Conservation (phyloP, 92 coral and sea anemone species). For the Epizoanthus fatuus region DNA sequence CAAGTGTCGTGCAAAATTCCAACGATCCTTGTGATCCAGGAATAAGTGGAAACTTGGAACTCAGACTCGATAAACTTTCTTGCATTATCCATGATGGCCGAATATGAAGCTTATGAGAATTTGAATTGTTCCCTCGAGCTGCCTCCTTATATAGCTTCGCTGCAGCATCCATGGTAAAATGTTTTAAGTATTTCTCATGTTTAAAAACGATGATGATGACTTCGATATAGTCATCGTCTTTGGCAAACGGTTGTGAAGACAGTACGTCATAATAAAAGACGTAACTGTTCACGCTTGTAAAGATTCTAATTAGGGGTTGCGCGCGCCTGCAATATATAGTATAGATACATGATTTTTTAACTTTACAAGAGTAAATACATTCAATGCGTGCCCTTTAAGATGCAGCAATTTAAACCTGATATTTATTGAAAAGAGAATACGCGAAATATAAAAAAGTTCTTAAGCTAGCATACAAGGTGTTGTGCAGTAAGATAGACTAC, state of each 20-base stretch:
- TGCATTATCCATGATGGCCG: conserved; percentile 85
- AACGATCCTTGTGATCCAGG: conserved; percentile 91
- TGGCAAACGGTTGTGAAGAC: background rate
- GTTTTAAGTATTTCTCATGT: background rate
- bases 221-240: background rate
- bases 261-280: conserved; percentile 24
- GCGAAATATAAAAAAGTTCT: no score
- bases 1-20: conserved; percentile 87
- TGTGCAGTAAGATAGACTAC: no score
- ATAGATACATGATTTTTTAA: no score
- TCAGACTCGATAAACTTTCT: conserved; percentile 86
- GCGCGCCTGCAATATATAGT: conserved; percentile 34
- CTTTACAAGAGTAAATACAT: no score
- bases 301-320: conserved; percentile 17
- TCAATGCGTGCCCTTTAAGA: no score
- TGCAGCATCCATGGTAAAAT: conserved; percentile 71
- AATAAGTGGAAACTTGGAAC: conserved; percentile 91
- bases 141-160: conserved; percentile 48
- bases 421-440: no score
- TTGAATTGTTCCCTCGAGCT: background rate
- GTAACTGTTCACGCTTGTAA: conserved; percentile 5
- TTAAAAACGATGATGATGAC: background rate
- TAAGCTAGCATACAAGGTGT: no score
- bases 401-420: no score
- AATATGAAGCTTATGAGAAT: conserved; percentile 59